Evolutionary conservation across 2,888 invertebrate species (phyloP).

Genomic region (Sympetrum striolatum): DNA sequence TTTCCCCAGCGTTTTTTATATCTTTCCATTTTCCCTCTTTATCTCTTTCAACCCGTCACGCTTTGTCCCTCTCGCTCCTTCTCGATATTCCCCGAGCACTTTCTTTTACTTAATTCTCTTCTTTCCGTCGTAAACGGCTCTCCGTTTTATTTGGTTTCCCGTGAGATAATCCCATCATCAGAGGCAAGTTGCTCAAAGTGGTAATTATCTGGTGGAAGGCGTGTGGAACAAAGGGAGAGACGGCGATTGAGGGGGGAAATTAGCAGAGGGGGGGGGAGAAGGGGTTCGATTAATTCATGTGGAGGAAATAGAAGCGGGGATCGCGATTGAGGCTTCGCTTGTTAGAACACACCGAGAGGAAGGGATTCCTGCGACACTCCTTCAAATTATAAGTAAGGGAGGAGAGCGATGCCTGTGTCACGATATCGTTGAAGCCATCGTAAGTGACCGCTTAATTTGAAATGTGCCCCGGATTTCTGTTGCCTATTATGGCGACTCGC

Average conservation of each 20-base stretch:
- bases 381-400: neutral
- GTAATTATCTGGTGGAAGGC: neutral
- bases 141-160: constrained; percentile 39
- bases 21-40: neutral
- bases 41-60: neutral
- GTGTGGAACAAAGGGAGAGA: neutral
- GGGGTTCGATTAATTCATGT: neutral
- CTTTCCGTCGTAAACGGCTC: constrained; percentile 7
- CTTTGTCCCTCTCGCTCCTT: neutral
- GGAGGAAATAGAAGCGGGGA: neutral
- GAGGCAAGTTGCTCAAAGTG: constrained; percentile 33
- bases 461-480: too few relatives aligned
- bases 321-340: neutral
- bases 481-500: too few relatives aligned
- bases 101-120: neutral
- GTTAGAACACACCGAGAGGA: neutral
- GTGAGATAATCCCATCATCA: constrained; percentile 26
- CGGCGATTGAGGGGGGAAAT: neutral
- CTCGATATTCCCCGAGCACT: neutral
- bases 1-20: neutral
- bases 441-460: too few relatives aligned
- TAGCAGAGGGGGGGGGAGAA: neutral
- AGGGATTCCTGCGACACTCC: too few relatives aligned
- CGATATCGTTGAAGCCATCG: neutral
- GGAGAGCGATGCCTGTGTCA: neutral